A percentile compares a stretch with the other conserved stretches of the same genome.
Conservation (phyloP, 2,113 vertebrate genomes). For the Nycticryphes semicollaris region DNA sequence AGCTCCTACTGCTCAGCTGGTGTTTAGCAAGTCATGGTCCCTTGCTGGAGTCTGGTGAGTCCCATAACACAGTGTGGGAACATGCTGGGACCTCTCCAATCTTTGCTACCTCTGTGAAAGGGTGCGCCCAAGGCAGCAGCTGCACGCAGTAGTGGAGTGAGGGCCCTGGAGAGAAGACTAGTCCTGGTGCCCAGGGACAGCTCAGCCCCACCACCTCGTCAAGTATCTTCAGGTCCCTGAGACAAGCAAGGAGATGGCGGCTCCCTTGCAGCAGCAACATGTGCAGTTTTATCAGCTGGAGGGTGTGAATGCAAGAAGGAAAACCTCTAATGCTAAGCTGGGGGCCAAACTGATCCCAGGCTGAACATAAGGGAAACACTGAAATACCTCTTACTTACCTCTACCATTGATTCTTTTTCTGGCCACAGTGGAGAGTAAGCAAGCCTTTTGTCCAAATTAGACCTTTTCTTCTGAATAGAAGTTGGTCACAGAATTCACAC, state of each 20-base stretch:
- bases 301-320: not conserved
- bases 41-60: not conserved
- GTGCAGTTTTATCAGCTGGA: not conserved
- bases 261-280: not conserved
- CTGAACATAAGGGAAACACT: not conserved
- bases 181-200: rapidly evolving
- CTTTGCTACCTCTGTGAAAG: not conserved
- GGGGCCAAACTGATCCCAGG: not conserved
- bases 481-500: not conserved
- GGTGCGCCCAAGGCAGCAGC: not conserved
- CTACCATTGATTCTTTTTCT: not conserved
- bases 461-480: not conserved
- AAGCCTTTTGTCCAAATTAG: not conserved
- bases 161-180: not conserved
- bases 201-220: rapidly evolving
- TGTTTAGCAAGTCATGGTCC: not conserved
- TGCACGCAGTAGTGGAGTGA: not conserved
- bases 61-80: not conserved
- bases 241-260: not conserved
- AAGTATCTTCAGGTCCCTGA: rapidly evolving
- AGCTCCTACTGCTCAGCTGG: not conserved
- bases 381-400: not conserved
- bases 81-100: not conserved
- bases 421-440: not conserved
- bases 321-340: not conserved